phyloP scores from a whole-genome alignment of 2,797 vertebrate genomes.

The Trematocara caparti region DNA sequence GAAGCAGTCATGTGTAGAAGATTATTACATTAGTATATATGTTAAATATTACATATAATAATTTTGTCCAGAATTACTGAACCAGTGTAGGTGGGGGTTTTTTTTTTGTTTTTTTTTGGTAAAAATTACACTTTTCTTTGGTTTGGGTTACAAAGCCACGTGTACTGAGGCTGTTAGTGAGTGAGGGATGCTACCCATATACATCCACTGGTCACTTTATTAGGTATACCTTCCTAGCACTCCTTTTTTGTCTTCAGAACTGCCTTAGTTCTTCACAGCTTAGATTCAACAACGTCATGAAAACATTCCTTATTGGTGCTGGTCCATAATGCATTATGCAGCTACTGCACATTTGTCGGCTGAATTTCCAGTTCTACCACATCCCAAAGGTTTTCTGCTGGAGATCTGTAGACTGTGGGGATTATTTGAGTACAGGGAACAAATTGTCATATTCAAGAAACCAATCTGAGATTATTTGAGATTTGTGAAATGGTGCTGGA shows the following conservation, averaged over 20 bases:
- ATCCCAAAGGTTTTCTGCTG: neutral
- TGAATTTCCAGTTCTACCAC: neutral
- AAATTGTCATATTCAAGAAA: neutral
- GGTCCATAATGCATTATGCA: neutral
- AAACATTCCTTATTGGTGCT: neutral
- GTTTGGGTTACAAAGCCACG: neutral
- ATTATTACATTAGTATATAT: neutral
- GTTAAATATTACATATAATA: neutral
- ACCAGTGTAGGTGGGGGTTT: neutral
- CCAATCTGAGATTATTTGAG: neutral
- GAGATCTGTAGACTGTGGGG: neutral
- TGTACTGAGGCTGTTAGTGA: neutral
- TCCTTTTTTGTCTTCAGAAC: neutral
- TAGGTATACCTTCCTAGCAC: neutral
- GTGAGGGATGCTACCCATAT: neutral
- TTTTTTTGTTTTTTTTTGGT: fast-evolving
- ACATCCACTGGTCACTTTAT: neutral
- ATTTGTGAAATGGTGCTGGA: neutral
- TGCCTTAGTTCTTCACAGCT: neutral
- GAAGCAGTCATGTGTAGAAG: neutral
- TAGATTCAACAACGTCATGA: neutral
- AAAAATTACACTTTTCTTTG: neutral
- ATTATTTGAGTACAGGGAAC: neutral
- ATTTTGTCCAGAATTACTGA: neutral
- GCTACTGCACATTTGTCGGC: neutral